Evolutionary conservation across 2,797 vertebrate species (phyloP), one percentile per base, ranked within the genome.

Genomic region (Petrocephalus sullivani): DNA sequence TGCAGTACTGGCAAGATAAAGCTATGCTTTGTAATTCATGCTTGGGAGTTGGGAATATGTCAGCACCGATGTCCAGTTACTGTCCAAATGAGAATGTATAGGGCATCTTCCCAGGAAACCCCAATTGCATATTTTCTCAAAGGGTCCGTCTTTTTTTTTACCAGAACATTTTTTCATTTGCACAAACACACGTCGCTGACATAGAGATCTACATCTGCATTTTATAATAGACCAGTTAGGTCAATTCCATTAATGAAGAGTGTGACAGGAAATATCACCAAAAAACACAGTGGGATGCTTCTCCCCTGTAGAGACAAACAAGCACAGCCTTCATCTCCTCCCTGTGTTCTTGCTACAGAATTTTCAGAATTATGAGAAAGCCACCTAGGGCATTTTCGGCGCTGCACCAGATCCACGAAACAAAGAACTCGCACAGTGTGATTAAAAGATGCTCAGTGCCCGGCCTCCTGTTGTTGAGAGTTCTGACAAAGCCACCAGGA

Each of bases 161-260:
- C 28, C 4, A 28, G 64, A 67, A 75, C 16, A 46, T 46, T n/a
- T 9, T 78, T 78, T 78, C 37, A 78, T 78, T 46, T 78, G 9
- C 71, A 41, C 71, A 78, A 78, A 46, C 71, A 78, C 33, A 19
- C 71, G 1, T 2, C 41, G 33, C 37, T 19, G 71, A 46, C 71
- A 78, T 46, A 78, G 14, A 75, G 33, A 78, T 56, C 23, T 54
- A 85, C 21, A 28, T 85, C 49, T 54, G 82, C 21, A 33, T 85
- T 85, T 54, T 33, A 54, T 85, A 28, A 85, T 14, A 56, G 49
- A 14, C 82, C 82, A 33, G 82, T 56, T 85, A 33, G 82, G 82
- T 54, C 82, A 85, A 85, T 56, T 28, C 49, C 21, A 51, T 85
- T 85, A 85, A 53, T 54, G 82, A 85, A 54, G 82, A 78, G 71